Conservation (phyloP, 2,888 invertebrate species). For the Andrena praecox region DNA sequence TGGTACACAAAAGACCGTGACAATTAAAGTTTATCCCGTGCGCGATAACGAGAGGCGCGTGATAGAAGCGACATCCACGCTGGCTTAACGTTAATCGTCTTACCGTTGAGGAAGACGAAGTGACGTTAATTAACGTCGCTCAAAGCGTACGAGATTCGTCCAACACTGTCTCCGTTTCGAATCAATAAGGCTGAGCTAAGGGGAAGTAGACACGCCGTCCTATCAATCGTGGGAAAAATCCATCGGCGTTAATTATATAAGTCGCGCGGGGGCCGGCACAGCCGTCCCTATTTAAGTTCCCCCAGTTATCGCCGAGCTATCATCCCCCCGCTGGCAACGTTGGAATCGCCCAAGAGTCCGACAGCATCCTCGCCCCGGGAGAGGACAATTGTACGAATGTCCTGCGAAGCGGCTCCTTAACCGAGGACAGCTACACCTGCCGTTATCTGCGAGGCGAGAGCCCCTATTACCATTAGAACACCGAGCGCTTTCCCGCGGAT, state of each 20-base stretch:
- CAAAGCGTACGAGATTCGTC: background rate
- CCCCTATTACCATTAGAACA: constrained; percentile 62
- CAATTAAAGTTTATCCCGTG: constrained; percentile 8
- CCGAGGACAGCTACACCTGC: constrained; percentile 54
- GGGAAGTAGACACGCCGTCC: no score
- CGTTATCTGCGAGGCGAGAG: constrained; percentile 60
- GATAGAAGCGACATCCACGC: constrained; percentile 1
- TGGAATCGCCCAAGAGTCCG: background rate
- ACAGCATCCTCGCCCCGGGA: constrained; percentile 3
- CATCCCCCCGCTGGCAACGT: background rate
- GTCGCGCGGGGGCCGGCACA: background rate
- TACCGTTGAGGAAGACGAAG: constrained; percentile 1
- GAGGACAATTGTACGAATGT: constrained; percentile 32
- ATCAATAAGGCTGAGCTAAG: no score
- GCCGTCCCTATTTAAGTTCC: background rate
- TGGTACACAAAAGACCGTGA: background rate
- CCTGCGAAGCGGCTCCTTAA: constrained; percentile 41
- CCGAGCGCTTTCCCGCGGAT: constrained; percentile 56
- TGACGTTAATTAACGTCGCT: constrained; percentile 17
- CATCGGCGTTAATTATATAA: background rate
- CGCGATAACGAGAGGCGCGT: constrained; percentile 4
- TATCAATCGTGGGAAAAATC: background rate
- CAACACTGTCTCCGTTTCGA: background rate
- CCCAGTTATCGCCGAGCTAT: background rate
- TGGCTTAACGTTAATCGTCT: constrained; percentile 11